Percentiles rank a stretch among this genome's conserved stretches.
Conservation (phyloP, 2,888 invertebrate species). For the Ischnura elegans region DNA sequence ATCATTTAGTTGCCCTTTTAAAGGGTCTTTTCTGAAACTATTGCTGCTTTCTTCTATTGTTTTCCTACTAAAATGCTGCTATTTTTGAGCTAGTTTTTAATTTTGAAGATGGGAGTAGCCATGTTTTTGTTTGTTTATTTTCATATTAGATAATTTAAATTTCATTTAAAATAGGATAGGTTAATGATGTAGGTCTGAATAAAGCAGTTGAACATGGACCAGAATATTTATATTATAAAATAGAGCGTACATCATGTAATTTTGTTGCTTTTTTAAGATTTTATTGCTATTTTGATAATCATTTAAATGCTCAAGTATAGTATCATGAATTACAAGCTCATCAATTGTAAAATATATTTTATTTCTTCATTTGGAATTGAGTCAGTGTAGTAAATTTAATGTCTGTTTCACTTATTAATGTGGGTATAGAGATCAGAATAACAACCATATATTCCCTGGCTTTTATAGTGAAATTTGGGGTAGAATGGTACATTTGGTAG, state of each 20-base stretch:
- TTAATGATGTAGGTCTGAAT: background rate
- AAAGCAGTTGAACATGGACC: constrained; percentile 56
- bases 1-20: constrained; percentile 80
- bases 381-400: background rate
- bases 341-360: constrained; percentile 8
- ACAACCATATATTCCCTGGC: constrained; percentile 63
- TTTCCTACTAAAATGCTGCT: constrained; percentile 70
- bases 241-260: constrained; percentile 39
- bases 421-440: constrained; percentile 50
- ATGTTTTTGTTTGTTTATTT: constrained; percentile 44
- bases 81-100: constrained; percentile 69
- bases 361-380: background rate
- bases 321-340: constrained; percentile 36
- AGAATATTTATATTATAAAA: constrained; percentile 47
- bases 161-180: constrained; percentile 30
- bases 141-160: constrained; percentile 21
- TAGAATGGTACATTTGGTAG: constrained; percentile 60
- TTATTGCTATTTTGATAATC: constrained; percentile 61
- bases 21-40: constrained; percentile 87
- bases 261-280: constrained; percentile 60
- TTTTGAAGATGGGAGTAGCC: constrained; percentile 36
- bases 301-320: constrained; percentile 56
- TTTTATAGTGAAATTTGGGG: constrained; percentile 48
- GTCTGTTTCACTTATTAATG: constrained; percentile 18
- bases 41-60: constrained; percentile 76